Evolutionary conservation across 2,888 invertebrate species (phyloP).

Genomic region (Parnassius smintheus): DNA sequence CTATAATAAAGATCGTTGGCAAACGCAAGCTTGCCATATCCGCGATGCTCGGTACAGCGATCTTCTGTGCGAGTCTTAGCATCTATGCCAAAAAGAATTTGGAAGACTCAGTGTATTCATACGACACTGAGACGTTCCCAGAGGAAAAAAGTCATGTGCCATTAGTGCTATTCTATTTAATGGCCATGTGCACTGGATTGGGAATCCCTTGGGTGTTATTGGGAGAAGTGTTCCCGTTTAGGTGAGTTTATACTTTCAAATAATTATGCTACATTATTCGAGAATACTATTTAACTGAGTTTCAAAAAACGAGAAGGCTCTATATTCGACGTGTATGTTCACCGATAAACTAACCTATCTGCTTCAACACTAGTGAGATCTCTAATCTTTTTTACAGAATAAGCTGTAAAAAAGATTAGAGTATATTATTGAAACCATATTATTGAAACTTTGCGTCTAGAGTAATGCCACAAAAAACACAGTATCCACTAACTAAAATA

Average conservation of each 20-base stretch:
- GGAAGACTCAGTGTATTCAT: constrained; percentile 64
- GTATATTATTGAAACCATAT: too few relatives aligned
- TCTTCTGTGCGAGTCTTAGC: constrained; percentile 65
- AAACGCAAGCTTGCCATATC: constrained; percentile 72
- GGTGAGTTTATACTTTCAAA: constrained; percentile 49
- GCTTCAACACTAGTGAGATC: too few relatives aligned
- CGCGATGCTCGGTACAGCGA: constrained; percentile 62
- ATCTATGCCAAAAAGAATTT: constrained; percentile 62
- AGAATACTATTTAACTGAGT: not conserved
- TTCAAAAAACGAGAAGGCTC: too few relatives aligned
- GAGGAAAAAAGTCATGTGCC: constrained; percentile 61
- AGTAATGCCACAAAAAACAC: too few relatives aligned
- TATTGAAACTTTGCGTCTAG: too few relatives aligned
- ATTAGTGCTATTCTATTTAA: constrained; percentile 59
- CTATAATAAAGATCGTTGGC: constrained; percentile 63
- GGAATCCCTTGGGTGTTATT: constrained; percentile 79
- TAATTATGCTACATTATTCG: too few relatives aligned
- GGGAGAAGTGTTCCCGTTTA: constrained; percentile 81
- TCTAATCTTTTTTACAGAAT: too few relatives aligned
- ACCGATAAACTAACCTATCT: too few relatives aligned
- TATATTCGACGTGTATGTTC: not conserved
- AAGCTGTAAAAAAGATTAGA: too few relatives aligned
- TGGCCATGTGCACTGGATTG: constrained; percentile 62
- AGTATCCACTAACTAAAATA: too few relatives aligned
- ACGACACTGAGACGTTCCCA: constrained; percentile 61